Conservation (phyloP, 2,888 invertebrate genomes). For the Calliopum simillimum region DNA sequence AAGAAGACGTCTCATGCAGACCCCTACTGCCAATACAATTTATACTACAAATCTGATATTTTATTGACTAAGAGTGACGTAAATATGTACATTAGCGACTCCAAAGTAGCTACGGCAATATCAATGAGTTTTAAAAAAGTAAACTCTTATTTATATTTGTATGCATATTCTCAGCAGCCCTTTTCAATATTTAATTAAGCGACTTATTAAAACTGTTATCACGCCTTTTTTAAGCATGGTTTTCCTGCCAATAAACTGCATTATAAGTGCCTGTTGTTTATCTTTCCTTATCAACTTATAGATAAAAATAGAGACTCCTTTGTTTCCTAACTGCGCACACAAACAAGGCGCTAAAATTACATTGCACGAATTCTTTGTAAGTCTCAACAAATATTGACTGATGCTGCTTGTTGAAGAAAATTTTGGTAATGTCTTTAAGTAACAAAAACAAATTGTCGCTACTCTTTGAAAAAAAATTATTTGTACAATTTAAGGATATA, state of each 20-base stretch:
- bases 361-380: slow-evolving; percentile 31
- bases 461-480: no score
- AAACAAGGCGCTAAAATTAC: slow-evolving; percentile 37
- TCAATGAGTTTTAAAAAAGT: no score
- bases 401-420: slow-evolving; percentile 15
- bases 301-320: not conserved
- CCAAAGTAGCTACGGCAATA: no score
- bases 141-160: not conserved
- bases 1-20: no score
- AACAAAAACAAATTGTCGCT: no score
- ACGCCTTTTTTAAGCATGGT: not conserved
- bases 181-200: slow-evolving; percentile 7
- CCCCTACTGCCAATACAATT: no score
- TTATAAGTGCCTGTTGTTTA: no score
- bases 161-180: not conserved
- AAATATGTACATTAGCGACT: no score
- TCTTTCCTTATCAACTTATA: slow-evolving; percentile 6
- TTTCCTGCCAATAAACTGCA: not conserved
- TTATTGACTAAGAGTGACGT: no score
- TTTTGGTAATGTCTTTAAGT: not conserved
- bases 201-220: slow-evolving; percentile 15
- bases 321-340: slow-evolving; percentile 7
- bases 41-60: no score
- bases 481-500: no score
- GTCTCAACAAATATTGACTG: slow-evolving; percentile 38